Evolutionary conservation across 2,113 vertebrate species (phyloP).

Genomic region (Gopherus flavomarginatus): DNA sequence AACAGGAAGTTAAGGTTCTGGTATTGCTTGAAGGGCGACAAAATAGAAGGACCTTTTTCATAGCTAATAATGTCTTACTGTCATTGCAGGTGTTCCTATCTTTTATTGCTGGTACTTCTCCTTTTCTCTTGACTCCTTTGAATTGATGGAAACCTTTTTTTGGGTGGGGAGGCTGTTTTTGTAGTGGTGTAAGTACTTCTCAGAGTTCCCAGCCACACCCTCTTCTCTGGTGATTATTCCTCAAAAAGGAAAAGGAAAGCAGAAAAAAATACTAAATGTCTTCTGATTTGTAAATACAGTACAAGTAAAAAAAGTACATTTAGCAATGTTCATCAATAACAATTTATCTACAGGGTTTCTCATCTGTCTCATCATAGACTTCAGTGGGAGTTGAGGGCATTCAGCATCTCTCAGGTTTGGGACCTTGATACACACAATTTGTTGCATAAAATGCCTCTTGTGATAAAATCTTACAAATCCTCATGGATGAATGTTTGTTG

Average conservation of each 20-base stretch:
- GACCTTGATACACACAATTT: too few relatives aligned
- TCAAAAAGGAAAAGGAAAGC: too few relatives aligned
- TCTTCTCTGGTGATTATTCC: too few relatives aligned
- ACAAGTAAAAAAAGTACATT: background rate
- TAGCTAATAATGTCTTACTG: background rate
- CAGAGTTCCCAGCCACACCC: background rate
- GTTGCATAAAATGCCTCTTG: too few relatives aligned
- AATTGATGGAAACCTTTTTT: background rate
- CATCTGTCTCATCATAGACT: background rate
- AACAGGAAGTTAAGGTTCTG: background rate
- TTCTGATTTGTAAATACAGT: too few relatives aligned
- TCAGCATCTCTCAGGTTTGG: too few relatives aligned
- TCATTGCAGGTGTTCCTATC: background rate
- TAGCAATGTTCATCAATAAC: background rate
- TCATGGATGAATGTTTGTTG: too few relatives aligned
- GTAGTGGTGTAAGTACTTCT: background rate
- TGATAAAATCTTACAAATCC: too few relatives aligned
- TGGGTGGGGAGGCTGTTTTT: background rate
- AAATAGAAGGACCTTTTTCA: background rate
- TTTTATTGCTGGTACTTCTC: background rate
- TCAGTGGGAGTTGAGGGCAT: background rate
- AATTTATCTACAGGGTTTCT: constrained; percentile 6
- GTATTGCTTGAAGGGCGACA: background rate
- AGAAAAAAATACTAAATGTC: too few relatives aligned
- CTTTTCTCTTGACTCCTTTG: background rate